These are phyloP conservation scores for Triplophysa siluroides DNA, from an alignment of 2,113 vertebrate species.

Conservation along the genomic window DNA sequence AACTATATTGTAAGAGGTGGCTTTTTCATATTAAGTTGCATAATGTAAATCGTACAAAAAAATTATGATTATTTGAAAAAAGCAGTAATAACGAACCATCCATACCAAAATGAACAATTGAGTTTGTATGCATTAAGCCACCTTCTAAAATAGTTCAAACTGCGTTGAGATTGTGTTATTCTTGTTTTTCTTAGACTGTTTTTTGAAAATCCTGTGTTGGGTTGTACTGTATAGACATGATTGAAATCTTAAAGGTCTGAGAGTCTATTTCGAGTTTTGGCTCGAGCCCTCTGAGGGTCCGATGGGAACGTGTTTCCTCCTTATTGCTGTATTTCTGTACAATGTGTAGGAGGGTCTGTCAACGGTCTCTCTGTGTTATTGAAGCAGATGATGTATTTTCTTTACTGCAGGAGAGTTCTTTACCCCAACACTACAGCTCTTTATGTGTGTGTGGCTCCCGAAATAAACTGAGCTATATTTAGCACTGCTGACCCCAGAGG, in stretches of 20 bases:
- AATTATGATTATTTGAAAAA: too few relatives aligned
- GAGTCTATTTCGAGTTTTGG: neutral
- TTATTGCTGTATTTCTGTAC: conserved; percentile 1
- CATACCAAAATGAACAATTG: too few relatives aligned
- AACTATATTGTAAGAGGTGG: too few relatives aligned
- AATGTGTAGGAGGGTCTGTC: neutral
- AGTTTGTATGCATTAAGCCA: neutral
- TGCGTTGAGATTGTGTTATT: neutral
- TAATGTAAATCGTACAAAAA: too few relatives aligned
- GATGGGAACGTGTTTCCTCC: neutral
- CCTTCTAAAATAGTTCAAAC: neutral
- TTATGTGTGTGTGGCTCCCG: conserved; percentile 38
- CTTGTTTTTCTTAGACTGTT: neutral
- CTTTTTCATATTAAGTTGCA: too few relatives aligned
- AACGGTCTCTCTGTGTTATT: conserved; percentile 1
- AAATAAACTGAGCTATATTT: conserved; percentile 63
- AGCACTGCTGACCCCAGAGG: conserved; percentile 54
- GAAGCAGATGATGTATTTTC: conserved; percentile 44
- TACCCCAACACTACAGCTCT: conserved; percentile 38
- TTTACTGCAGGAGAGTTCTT: conserved; percentile 40
- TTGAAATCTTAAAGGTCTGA: neutral
- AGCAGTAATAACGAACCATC: too few relatives aligned
- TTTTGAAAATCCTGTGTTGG: neutral
- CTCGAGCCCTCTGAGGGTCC: neutral
- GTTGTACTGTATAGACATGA: neutral